Conservation (phyloP, 2,113 vertebrate genomes). For the Callipepla californica region DNA sequence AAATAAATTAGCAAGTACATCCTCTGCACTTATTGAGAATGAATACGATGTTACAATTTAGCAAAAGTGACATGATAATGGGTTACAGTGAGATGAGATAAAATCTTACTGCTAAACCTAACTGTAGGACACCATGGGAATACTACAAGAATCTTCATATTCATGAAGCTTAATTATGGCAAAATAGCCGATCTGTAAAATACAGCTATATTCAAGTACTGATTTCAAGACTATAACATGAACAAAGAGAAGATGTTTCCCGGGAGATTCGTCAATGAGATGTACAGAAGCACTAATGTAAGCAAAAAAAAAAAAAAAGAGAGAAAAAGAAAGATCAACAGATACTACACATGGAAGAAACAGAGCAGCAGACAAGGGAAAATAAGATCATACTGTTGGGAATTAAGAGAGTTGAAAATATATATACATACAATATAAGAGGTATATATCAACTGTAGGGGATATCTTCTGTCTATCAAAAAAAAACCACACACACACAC, state of each 20-base stretch:
- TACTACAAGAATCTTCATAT: constrained; percentile 78
- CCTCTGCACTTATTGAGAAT: background rate
- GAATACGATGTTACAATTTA: background rate
- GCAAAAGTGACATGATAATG: constrained; percentile 34
- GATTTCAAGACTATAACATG: constrained; percentile 75
- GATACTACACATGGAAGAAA: constrained; percentile 12
- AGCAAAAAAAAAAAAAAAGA: constrained; percentile 53
- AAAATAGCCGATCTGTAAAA: constrained; percentile 83
- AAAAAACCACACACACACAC: too few relatives aligned
- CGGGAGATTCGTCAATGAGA: constrained; percentile 55
- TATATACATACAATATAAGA: background rate
- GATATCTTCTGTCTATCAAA: background rate
- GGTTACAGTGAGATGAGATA: constrained; percentile 55
- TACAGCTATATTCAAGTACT: constrained; percentile 50
- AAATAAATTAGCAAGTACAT: background rate
- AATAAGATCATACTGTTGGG: background rate
- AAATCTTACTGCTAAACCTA: constrained; percentile 56
- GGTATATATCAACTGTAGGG: background rate
- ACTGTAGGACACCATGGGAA: constrained; percentile 63
- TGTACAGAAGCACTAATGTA: constrained; percentile 20
- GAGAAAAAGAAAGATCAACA: constrained; percentile 11
- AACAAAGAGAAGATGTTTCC: constrained; percentile 71
- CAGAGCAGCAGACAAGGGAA: background rate
- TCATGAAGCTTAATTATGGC: constrained; percentile 82
- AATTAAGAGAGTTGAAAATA: background rate